Percentiles rank a stretch among this genome's conserved stretches.
Conservation (phyloP, 2,113 vertebrate species). For the Hypocryptadius cinnamomeus region DNA sequence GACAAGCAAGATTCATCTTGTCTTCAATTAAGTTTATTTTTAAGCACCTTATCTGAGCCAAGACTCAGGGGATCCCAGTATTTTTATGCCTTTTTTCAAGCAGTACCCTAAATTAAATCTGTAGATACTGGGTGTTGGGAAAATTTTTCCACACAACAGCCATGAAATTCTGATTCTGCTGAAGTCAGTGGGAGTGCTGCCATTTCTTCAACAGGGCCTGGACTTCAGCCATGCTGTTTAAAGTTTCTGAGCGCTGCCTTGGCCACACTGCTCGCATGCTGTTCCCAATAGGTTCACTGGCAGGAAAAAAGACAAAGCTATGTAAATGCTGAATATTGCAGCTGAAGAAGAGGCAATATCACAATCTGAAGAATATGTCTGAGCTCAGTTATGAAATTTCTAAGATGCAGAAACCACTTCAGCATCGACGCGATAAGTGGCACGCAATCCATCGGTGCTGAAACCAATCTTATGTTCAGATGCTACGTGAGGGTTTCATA, state of each 20-base stretch:
- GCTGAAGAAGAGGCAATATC: neutral
- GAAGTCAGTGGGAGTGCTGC: slow-evolving; percentile 16
- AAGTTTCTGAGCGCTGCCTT: neutral
- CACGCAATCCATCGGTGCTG: neutral
- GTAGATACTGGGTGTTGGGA: neutral
- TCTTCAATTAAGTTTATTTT: slow-evolving; percentile 58
- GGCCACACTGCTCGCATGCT: neutral
- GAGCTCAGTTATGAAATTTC: neutral
- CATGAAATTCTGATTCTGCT: neutral
- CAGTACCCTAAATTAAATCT: slow-evolving; percentile 1
- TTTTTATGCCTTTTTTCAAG: neutral
- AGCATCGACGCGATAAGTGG: neutral
- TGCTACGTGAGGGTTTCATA: neutral
- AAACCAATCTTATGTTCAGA: neutral
- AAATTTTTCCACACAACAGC: neutral
- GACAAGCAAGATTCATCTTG: slow-evolving; percentile 39
- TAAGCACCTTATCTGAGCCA: neutral
- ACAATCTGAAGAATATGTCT: neutral
- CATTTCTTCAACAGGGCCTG: slow-evolving; percentile 14
- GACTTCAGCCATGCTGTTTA: slow-evolving; percentile 35
- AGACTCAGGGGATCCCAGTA: neutral
- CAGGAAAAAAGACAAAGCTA: neutral
- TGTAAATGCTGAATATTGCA: neutral
- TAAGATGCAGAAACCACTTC: neutral
- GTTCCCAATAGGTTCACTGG: neutral